Evolutionary conservation across 2,113 vertebrate species (phyloP).

Genomic region (Penelope pileata): DNA sequence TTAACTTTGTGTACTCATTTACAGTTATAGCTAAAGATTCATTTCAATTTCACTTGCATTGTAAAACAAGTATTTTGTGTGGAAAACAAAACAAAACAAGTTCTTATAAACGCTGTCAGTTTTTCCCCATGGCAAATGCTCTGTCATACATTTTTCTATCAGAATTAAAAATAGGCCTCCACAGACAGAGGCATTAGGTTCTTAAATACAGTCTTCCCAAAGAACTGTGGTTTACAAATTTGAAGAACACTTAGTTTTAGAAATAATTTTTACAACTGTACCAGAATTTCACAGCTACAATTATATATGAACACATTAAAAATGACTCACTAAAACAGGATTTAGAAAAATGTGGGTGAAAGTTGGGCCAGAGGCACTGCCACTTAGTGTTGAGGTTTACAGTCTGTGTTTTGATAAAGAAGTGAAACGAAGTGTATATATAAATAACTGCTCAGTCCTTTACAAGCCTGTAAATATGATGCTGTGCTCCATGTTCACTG

Average conservation of each 20-base stretch:
- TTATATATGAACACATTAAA: constrained; percentile 89
- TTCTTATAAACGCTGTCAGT: constrained; percentile 78
- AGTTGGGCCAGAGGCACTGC: constrained; percentile 91
- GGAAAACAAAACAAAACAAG: constrained; percentile 76
- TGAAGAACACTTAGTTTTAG: constrained; percentile 81
- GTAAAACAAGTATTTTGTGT: constrained; percentile 79
- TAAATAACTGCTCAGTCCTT: constrained; percentile 93
- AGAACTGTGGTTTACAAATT: constrained; percentile 75
- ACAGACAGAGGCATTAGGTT: constrained; percentile 69
- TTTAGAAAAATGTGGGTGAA: constrained; percentile 85
- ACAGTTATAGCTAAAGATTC: constrained; percentile 83
- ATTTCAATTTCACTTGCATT: constrained; percentile 79
- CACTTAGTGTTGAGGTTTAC: constrained; percentile 90
- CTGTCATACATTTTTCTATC: constrained; percentile 74
- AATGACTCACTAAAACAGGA: constrained; percentile 86
- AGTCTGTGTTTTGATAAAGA: constrained; percentile 84
- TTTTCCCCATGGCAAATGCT: constrained; percentile 79
- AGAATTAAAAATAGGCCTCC: constrained; percentile 76
- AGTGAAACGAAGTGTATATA: constrained; percentile 78
- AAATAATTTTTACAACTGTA: constrained; percentile 94
- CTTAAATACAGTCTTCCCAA: constrained; percentile 76
- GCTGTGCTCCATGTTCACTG: constrained; percentile 98
- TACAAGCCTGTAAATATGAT: constrained; percentile 99
- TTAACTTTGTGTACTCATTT: constrained; percentile 83
- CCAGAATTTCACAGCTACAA: constrained; percentile 96